phyloP scores from a whole-genome alignment of 2,888 invertebrate species.

The Thymelicus lineola region DNA sequence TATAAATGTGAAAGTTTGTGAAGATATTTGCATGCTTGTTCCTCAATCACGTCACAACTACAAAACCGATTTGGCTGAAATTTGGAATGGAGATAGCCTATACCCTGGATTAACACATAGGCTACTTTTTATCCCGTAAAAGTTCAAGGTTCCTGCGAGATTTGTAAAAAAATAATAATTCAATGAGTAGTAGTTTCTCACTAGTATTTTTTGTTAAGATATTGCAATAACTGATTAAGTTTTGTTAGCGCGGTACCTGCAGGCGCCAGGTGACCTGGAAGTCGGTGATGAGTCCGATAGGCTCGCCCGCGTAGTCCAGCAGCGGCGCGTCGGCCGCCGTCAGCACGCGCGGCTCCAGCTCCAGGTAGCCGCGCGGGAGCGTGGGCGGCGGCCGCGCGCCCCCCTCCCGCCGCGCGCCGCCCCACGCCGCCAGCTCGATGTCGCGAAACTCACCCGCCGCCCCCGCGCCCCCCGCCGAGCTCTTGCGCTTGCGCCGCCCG shows the following conservation, averaged over 20 bases:
- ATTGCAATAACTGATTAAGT: too few relatives aligned
- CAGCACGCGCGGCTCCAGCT: constrained; percentile 72
- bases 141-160: too few relatives aligned
- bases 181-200: too few relatives aligned
- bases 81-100: too few relatives aligned
- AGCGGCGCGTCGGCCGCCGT: constrained; percentile 60
- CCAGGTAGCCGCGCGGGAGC: constrained; percentile 70
- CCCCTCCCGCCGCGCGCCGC: constrained; percentile 48
- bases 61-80: too few relatives aligned
- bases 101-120: too few relatives aligned
- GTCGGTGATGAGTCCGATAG: constrained; percentile 69
- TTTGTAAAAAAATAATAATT: too few relatives aligned
- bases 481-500: constrained; percentile 43
- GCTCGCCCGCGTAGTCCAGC: constrained; percentile 63
- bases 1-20: too few relatives aligned
- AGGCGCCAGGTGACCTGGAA: constrained; percentile 67
- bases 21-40: too few relatives aligned
- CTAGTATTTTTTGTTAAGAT: too few relatives aligned
- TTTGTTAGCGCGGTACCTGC: constrained; percentile 49
- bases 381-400: constrained; percentile 67
- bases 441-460: constrained; percentile 47
- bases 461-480: constrained; percentile 36
- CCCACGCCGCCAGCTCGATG: constrained; percentile 48
- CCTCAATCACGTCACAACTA: too few relatives aligned
- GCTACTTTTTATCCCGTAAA: too few relatives aligned